These are phyloP conservation scores for Lepidothrix coronata DNA, from an alignment of 2,113 vertebrate genomes.

Conservation along the genomic window DNA sequence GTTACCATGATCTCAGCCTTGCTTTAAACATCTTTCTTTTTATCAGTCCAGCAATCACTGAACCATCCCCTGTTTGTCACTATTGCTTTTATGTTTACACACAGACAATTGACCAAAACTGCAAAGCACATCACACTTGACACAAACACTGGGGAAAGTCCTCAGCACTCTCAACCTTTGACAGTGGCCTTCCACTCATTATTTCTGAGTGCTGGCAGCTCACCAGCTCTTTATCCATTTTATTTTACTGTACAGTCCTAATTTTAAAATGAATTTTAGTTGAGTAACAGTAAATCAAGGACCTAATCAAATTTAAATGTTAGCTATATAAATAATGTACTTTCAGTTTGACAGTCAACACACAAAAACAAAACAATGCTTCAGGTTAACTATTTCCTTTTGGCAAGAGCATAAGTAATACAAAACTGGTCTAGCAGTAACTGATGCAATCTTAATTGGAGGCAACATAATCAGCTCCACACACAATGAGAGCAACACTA, in stretches of 20 bases:
- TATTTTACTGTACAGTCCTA: background rate
- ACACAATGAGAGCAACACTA: background rate
- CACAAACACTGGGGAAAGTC: background rate
- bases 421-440: background rate
- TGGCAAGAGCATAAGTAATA: background rate
- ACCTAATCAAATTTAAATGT: background rate
- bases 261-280: slow-evolving; percentile 39
- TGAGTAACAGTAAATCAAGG: slow-evolving; percentile 8
- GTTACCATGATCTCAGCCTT: background rate
- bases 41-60: background rate
- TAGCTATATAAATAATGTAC: background rate
- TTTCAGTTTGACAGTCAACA: slow-evolving; percentile 1
- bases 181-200: background rate
- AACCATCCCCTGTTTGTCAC: background rate
- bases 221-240: slow-evolving; percentile 25
- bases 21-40: background rate
- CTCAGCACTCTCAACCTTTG: background rate
- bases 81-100: background rate
- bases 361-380: slow-evolving; percentile 1
- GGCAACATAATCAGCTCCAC: background rate
- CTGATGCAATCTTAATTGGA: background rate
- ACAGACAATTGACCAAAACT: background rate
- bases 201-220: background rate
- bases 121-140: background rate
- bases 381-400: slow-evolving; percentile 19